These are phyloP conservation scores for Diaperis boleti DNA, from an alignment of 2,888 invertebrate species.

Conservation along the genomic window DNA sequence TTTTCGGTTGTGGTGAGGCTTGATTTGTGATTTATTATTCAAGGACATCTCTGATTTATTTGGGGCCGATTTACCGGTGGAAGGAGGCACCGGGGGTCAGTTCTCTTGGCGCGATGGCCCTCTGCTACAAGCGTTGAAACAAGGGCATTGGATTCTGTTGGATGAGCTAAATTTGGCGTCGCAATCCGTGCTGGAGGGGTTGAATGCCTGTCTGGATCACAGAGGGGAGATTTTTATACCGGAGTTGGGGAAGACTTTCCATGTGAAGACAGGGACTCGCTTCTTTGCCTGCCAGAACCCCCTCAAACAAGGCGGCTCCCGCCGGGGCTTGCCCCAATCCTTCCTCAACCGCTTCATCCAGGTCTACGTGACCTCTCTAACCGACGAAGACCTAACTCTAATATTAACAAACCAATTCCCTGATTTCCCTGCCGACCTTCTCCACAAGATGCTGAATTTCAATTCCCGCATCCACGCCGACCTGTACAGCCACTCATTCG, in stretches of 20 bases:
- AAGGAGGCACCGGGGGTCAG: constrained; percentile 85
- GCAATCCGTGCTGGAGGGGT: constrained; percentile 97
- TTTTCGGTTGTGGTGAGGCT: not conserved
- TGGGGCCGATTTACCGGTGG: constrained; percentile 96
- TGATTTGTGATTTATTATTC: constrained; percentile 1
- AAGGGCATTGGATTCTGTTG: constrained; percentile 95
- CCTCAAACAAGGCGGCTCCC: constrained; percentile 92
- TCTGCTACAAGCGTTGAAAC: constrained; percentile 90
- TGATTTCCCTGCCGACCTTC: constrained; percentile 70
- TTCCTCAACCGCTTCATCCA: constrained; percentile 98
- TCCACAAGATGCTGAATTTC: constrained; percentile 82
- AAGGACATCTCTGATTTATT: constrained; percentile 97
- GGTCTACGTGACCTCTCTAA: constrained; percentile 78
- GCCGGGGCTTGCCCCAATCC: constrained; percentile 95
- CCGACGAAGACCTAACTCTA: constrained; percentile 74
- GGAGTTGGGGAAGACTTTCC: constrained; percentile 90
- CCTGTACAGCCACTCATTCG: constrained; percentile 77
- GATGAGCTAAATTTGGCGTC: constrained; percentile 99
- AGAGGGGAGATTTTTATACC: constrained; percentile 96
- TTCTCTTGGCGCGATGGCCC: constrained; percentile 99
- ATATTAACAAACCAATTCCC: constrained; percentile 79
- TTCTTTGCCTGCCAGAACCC: constrained; percentile 99
- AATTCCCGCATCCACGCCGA: constrained; percentile 77
- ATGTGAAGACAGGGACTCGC: constrained; percentile 79
- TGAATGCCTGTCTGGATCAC: constrained; percentile 99